Conservation (phyloP, 2,113 vertebrate genomes). For the Onychorhynchus coronatus region DNA sequence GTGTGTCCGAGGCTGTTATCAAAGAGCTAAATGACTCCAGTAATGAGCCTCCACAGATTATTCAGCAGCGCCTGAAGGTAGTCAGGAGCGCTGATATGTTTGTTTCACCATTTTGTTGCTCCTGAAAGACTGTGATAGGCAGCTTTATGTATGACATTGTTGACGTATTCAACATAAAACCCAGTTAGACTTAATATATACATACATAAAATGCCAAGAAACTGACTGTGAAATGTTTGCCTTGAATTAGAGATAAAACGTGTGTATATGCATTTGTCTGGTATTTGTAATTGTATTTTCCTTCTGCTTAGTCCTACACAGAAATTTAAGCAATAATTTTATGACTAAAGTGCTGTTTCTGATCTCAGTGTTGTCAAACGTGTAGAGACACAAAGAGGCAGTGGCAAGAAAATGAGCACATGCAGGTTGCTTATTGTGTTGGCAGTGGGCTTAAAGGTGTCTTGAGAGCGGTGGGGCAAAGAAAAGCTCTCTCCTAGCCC, state of each 20-base stretch:
- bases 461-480: accelerated
- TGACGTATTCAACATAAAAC: conserved; percentile 12
- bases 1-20: accelerated
- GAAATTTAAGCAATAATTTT: neutral
- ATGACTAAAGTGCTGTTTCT: neutral
- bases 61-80: neutral
- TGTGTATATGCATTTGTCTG: neutral
- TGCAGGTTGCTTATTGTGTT: neutral
- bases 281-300: neutral
- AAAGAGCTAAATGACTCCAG: accelerated
- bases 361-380: neutral
- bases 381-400: neutral
- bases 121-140: neutral
- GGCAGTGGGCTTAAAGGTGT: neutral
- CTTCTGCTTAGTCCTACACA: neutral
- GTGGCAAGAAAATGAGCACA: neutral
- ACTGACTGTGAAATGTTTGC: neutral
- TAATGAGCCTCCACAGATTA: neutral
- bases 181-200: neutral
- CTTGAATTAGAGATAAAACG: neutral
- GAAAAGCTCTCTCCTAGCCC: neutral
- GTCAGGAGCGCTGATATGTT: neutral
- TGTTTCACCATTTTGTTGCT: conserved; percentile 35
- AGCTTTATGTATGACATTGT: conserved; percentile 3
- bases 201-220: conserved; percentile 33